Evolutionary conservation across 2,888 invertebrate species (phyloP).

Genomic region (Drosophila formosana): DNA sequence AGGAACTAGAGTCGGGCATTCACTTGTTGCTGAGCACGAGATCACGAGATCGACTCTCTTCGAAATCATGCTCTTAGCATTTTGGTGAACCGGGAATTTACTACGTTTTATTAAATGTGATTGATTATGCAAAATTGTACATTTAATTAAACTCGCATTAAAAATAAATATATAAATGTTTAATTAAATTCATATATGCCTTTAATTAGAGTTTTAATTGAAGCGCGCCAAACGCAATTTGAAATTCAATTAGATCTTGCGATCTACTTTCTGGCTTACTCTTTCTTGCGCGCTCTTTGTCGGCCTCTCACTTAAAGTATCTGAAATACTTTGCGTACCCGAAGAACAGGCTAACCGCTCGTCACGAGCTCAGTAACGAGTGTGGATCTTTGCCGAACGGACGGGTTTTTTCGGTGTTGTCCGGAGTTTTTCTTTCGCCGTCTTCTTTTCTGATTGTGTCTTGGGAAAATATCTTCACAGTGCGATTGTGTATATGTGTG

Average conservation of each 20-base stretch:
- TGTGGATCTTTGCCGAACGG: conserved; percentile 63
- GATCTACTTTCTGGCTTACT: conserved; percentile 27
- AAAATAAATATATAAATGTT: background rate
- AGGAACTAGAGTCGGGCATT: background rate
- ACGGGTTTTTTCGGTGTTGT: conserved; percentile 58
- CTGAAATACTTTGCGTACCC: conserved; percentile 6
- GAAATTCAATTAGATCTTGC: conserved; percentile 9
- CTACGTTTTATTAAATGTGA: background rate
- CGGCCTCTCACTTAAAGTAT: conserved; percentile 27
- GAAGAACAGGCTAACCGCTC: conserved; percentile 12
- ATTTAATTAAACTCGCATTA: too few relatives aligned
- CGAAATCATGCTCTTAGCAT: background rate
- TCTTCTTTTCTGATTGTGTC: conserved; percentile 63
- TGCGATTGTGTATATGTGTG: conserved; percentile 19
- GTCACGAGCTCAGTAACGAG: conserved; percentile 44
- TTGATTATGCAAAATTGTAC: background rate
- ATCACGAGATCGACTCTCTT: conserved; percentile 13
- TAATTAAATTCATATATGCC: background rate
- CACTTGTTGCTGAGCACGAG: conserved; percentile 26
- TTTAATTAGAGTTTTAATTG: background rate
- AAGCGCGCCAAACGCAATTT: conserved; percentile 17
- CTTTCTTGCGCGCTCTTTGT: conserved; percentile 14
- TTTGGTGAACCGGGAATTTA: background rate
- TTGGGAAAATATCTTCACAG: conserved; percentile 61
- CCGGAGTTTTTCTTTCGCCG: conserved; percentile 55